Evolutionary conservation across 2,888 invertebrate genomes (phyloP).

Genomic region (Drosophila quinaria): DNA sequence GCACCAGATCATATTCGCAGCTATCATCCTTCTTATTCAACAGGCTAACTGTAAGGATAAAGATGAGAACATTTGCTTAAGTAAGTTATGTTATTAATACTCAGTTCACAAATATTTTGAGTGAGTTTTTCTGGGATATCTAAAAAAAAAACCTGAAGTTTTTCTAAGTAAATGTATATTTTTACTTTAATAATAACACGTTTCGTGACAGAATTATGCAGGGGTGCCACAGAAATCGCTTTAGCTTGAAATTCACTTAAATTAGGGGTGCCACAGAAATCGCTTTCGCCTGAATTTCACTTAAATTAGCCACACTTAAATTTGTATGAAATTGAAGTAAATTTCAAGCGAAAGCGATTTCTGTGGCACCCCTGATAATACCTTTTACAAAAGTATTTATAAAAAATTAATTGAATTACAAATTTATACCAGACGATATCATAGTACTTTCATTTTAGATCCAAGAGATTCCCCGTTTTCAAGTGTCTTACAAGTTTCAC

Average conservation of each 20-base stretch:
- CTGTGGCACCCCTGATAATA: too few species aligned
- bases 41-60: constrained; percentile 64
- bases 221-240: too few species aligned
- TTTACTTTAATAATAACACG: neutral
- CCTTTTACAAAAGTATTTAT: neutral
- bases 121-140: too few species aligned
- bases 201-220: neutral
- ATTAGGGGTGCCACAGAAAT: too few species aligned
- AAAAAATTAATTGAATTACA: neutral
- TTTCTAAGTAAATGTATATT: too few species aligned
- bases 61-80: neutral
- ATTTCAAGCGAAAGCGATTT: too few species aligned
- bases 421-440: neutral
- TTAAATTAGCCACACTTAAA: too few species aligned
- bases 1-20: constrained; percentile 90
- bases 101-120: neutral
- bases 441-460: neutral
- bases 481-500: constrained; percentile 20
- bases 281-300: too few species aligned
- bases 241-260: too few species aligned
- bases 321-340: too few species aligned
- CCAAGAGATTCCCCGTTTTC: constrained; percentile 16
- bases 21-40: constrained; percentile 78
- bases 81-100: neutral
- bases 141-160: too few species aligned